These are phyloP conservation scores for Adelosebastes latens DNA, from an alignment of 2,797 vertebrate species.

Conservation along the genomic window DNA sequence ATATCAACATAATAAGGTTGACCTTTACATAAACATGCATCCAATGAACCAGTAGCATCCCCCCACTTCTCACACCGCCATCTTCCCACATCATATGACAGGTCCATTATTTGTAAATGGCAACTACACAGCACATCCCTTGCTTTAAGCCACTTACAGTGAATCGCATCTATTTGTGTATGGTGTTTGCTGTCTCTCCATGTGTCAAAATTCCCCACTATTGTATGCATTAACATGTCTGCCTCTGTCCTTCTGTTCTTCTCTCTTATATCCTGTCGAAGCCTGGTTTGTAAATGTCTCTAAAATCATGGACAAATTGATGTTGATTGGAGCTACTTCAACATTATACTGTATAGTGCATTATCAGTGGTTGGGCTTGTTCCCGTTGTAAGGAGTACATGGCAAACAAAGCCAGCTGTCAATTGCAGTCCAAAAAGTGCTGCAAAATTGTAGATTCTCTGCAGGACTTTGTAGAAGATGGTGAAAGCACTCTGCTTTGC, in stretches of 20 bases:
- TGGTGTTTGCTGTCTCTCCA: conserved; percentile 33
- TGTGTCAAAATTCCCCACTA: conserved; percentile 33
- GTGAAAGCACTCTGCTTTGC: conserved; percentile 35
- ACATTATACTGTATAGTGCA: conserved; percentile 4
- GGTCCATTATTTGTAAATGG: conserved; percentile 79
- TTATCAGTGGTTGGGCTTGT: conserved; percentile 21
- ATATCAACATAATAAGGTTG: conserved; percentile 78
- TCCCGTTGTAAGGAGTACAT: neutral
- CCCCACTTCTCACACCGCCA: conserved; percentile 24
- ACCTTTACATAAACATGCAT: conserved; percentile 80
- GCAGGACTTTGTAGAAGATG: conserved; percentile 24
- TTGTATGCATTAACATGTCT: conserved; percentile 29
- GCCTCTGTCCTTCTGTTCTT: conserved; percentile 17
- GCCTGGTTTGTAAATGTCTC: conserved; percentile 29
- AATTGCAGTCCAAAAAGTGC: conserved; percentile 35
- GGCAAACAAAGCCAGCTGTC: conserved; percentile 29
- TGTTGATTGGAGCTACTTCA: conserved; percentile 16
- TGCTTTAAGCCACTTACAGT: conserved; percentile 63
- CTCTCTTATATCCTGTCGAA: conserved; percentile 6
- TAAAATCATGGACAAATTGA: conserved; percentile 39
- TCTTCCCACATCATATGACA: conserved; percentile 67
- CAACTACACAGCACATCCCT: conserved; percentile 58
- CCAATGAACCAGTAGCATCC: conserved; percentile 57
- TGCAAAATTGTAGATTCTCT: conserved; percentile 45
- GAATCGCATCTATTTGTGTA: conserved; percentile 53